Percentiles rank a stretch among this genome's conserved stretches.
Conservation (phyloP, 2,888 invertebrate species). For the Tiphia femorata region DNA sequence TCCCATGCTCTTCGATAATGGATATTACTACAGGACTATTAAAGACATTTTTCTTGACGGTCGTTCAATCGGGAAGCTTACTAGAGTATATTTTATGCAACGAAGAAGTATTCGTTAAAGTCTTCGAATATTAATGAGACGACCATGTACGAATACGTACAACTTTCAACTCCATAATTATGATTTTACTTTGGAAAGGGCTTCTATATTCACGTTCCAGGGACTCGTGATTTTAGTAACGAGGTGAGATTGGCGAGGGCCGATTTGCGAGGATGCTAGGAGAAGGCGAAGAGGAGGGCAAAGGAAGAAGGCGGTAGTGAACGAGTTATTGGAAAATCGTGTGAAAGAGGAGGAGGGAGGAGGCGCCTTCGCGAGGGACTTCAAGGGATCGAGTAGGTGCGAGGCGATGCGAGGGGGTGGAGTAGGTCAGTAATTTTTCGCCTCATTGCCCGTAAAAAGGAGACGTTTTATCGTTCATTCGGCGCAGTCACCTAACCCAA, state of each 20-base stretch:
- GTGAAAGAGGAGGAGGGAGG: slow-evolving; percentile 17
- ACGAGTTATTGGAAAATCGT: slow-evolving; percentile 50
- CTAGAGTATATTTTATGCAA: too few species aligned
- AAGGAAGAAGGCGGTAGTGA: slow-evolving; percentile 25
- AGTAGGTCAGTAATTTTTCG: slow-evolving; percentile 48
- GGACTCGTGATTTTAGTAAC: slow-evolving; percentile 29
- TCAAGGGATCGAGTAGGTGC: slow-evolving; percentile 21
- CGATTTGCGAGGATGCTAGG: not conserved
- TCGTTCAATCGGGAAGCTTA: too few species aligned
- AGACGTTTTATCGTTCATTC: slow-evolving; percentile 38
- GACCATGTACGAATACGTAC: too few species aligned
- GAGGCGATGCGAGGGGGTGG: not conserved
- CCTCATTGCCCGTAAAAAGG: slow-evolving; percentile 47
- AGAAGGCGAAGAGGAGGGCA: not conserved
- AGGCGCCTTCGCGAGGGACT: not conserved
- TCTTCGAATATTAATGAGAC: too few species aligned
- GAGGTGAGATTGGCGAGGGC: slow-evolving; percentile 30
- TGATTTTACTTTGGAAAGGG: too few species aligned
- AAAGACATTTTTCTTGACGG: too few species aligned
- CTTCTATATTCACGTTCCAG: too few species aligned
- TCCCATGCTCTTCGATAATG: not conserved
- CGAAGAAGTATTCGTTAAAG: too few species aligned
- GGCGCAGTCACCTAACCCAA: slow-evolving; percentile 17
- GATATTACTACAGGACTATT: not conserved
- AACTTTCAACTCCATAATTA: too few species aligned